Conservation (phyloP, 2,113 vertebrate species). For the Aptenodytes forsteri region DNA sequence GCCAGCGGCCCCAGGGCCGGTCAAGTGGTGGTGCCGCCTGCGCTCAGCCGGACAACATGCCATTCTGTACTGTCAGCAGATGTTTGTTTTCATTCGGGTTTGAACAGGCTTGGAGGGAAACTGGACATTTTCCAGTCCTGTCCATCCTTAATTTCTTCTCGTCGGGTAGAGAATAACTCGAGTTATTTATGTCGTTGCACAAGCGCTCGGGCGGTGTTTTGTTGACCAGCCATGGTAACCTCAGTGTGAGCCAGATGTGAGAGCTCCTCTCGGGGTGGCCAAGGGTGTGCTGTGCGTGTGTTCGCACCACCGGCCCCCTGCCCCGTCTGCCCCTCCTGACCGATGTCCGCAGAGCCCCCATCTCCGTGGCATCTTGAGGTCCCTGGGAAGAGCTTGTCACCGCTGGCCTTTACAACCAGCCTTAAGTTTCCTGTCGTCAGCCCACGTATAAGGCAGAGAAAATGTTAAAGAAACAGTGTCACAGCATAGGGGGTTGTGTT, state of each 20-base stretch:
- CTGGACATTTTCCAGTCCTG: not conserved
- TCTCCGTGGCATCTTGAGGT: not conserved
- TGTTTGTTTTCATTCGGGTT: constrained; percentile 47
- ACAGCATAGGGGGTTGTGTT: fast-evolving
- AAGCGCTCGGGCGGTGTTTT: constrained; percentile 25
- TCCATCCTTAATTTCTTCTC: constrained; percentile 42
- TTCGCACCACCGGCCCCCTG: fast-evolving
- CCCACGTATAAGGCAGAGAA: fast-evolving
- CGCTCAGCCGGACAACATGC: not conserved
- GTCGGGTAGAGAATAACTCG: not conserved
- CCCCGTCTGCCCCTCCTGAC: not conserved
- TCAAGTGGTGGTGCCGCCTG: not conserved
- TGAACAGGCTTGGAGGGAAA: constrained; percentile 11
- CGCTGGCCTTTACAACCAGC: not conserved
- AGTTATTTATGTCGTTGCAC: constrained; percentile 60
- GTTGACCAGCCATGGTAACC: constrained; percentile 52
- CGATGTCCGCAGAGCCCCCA: fast-evolving
- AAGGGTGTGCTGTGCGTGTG: fast-evolving
- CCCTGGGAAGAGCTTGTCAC: not conserved
- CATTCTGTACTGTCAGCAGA: not conserved
- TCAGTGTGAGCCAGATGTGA: not conserved
- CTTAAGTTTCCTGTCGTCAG: not conserved
- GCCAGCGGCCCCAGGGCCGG: not conserved
- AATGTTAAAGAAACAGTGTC: not conserved
- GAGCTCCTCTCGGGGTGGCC: not conserved